Conservation (phyloP, 2,797 vertebrate genomes). For the Erethizon dorsatum region DNA sequence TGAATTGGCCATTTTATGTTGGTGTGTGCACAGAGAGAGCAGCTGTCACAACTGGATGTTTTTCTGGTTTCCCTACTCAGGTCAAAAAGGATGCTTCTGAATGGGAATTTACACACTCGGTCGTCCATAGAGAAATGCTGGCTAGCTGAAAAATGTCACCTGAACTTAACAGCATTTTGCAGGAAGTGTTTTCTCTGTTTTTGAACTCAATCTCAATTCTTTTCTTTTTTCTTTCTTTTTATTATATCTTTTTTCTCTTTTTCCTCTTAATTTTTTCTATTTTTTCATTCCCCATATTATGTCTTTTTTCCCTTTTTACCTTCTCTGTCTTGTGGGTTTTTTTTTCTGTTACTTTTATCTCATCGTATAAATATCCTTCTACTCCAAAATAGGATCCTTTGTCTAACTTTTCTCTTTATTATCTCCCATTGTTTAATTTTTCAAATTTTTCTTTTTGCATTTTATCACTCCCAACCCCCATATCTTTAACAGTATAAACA, state of each 20-base stretch:
- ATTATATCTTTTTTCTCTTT: neutral
- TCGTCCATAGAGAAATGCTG: neutral
- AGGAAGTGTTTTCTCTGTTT: neutral
- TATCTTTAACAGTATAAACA: neutral
- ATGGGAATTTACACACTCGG: neutral
- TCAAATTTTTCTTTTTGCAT: neutral
- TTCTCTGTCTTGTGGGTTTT: neutral
- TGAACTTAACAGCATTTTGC: neutral
- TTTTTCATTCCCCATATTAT: neutral
- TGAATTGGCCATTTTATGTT: neutral
- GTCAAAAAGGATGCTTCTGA: neutral
- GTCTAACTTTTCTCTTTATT: neutral
- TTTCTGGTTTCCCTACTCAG: too few species aligned
- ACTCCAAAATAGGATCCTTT: neutral
- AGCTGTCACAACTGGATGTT: too few species aligned
- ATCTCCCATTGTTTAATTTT: neutral
- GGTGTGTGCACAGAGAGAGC: neutral
- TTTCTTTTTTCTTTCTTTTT: neutral
- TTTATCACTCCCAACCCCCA: neutral
- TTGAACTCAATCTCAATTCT: too few species aligned
- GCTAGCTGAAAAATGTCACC: neutral
- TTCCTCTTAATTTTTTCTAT: neutral
- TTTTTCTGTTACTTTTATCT: neutral
- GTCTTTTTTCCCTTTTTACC: neutral
- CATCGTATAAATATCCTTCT: neutral